Evolutionary conservation across 2,888 invertebrate species (phyloP), one percentile per base, ranked within the genome.

Genomic region (Acleris emargana): DNA sequence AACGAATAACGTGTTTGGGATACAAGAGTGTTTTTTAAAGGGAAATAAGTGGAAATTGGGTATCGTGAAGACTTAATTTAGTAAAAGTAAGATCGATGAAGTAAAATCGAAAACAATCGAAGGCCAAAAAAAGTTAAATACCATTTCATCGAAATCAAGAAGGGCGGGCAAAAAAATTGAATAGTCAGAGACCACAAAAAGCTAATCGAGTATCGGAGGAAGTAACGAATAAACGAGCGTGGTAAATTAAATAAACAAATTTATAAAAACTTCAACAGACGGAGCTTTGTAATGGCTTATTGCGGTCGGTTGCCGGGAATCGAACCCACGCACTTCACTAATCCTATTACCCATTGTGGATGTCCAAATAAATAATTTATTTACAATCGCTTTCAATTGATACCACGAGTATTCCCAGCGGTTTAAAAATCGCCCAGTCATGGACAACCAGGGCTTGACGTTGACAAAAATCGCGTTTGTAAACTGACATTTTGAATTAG

Each of bases 171-270:
- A 78, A 81, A 85, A 86, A 76, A 73, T 51, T 82, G 81, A 82
- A 69, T 74, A 73, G 78, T 82, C 78, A 80, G 77, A 79, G 76
- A 84, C 86, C 86, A 89, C 88, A 89, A 91, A 89, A 90, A 91
- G 75, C 78, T 87, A 89, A 91, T 89, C 86, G 89, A 80, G 81
- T 85, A 83, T 77, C 77, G 80, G 78, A 89, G 89, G 90, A 91
- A 89, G 89, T 89, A 82, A 84, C 88, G 80, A 83, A 88, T 89
- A 90, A 90, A 89, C 87, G 89, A 85, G 83, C 88, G 87, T 89
- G 88, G 83, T 90, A 88, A 91, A 91, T 91, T 91, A 91, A 90
- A 91, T 90, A 91, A 91, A 91, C 91, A 90, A 89, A 89, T 89
- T 88, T 83, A 90, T 81, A 89, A 89, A 89, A 89, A 88, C 80